A percentile compares a stretch with the other conserved stretches of the same genome.
phyloP scores from a whole-genome alignment of 2,797 vertebrate species.

The Gastrophryne carolinensis region DNA sequence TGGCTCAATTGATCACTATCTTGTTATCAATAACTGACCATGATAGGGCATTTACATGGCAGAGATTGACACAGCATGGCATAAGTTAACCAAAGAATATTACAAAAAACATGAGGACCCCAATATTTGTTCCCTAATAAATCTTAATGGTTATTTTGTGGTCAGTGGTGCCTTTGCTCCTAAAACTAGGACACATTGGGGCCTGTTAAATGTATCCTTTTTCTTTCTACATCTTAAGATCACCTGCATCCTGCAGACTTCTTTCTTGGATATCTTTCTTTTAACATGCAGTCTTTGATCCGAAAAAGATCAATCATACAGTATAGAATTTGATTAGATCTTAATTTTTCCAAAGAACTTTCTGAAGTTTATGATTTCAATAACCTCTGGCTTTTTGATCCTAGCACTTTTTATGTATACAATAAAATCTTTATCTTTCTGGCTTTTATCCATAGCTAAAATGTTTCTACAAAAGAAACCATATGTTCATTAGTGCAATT shows the following conservation, averaged over 20 bases:
- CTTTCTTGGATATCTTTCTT: conserved; percentile 17
- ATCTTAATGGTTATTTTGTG: not conserved
- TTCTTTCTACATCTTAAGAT: not conserved
- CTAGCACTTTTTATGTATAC: conserved; percentile 10
- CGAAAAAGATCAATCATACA: conserved; percentile 33
- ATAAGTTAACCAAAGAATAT: too few species aligned
- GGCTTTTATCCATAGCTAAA: not conserved
- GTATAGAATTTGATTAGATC: conserved; percentile 15
- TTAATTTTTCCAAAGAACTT: conserved; percentile 6
- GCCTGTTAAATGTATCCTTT: conserved; percentile 12
- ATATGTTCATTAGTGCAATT: not conserved
- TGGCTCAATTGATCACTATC: too few species aligned
- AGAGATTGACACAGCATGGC: too few species aligned
- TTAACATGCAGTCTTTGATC: conserved; percentile 34
- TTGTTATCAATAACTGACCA: too few species aligned
- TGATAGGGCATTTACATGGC: too few species aligned
- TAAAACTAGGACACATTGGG: not conserved
- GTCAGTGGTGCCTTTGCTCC: not conserved
- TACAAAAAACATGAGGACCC: too few species aligned
- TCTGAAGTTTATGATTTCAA: conserved; percentile 14
- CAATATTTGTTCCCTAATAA: too few species aligned
- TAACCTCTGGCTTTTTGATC: conserved; percentile 10
- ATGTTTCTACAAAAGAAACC: not conserved
- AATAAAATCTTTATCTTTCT: conserved; percentile 1
- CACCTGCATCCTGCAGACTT: conserved; percentile 9